Base-by-base conservation (phyloP, 2,888 invertebrate species). In the Ophioninae sp. region DNA sequence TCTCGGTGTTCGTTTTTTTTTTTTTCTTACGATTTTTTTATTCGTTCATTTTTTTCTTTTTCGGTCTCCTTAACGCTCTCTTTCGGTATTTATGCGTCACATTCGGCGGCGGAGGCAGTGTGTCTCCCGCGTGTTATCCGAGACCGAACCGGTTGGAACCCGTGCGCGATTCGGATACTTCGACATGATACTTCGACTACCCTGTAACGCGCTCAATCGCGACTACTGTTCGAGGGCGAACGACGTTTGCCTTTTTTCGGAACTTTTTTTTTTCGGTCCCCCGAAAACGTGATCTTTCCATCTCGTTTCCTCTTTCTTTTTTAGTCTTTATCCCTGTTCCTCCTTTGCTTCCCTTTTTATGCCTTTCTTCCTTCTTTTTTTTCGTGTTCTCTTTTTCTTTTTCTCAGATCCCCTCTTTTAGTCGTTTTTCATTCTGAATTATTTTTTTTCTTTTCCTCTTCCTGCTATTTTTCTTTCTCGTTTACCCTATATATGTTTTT, bases 11-110 rank as follows among this genome's bases (percentile, higher is more conserved):
- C 77, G 63, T 63, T 71, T 81, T 78, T 20, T 59, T 2, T 17
- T 59, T 59, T 59, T 51, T 51, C 17, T n/a, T n/a, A n/a, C n/a
- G n/a, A n/a, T 20, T 59, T 20, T 7, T 20, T 0, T 17, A 0
- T 59, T 20, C 8, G 5, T n/a, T 59, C 20, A n/a, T 59, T 69
- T 67, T 63, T 72, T 63, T 63, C 63, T 68, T 22, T 37, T 22
- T 58, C 61, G 72, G 44, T 44, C 44, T 44, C 44, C 10, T 44
- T 44, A 44, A 44, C 13, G 44, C 44, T 44, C 17, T 20, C 56
- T 56, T 69, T 59, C 65, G 71, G 83, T 81, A 85, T 85, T 83
- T 83, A 85, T 83, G 85, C 79, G 83, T 85, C 85, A 85, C 85
- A 81, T 83, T 81, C 84, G 67, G 81, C 79, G 73, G 76, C 65